These are phyloP conservation scores for Centrocercus urophasianus DNA, from an alignment of 2,113 vertebrate species.

Conservation along the genomic window DNA sequence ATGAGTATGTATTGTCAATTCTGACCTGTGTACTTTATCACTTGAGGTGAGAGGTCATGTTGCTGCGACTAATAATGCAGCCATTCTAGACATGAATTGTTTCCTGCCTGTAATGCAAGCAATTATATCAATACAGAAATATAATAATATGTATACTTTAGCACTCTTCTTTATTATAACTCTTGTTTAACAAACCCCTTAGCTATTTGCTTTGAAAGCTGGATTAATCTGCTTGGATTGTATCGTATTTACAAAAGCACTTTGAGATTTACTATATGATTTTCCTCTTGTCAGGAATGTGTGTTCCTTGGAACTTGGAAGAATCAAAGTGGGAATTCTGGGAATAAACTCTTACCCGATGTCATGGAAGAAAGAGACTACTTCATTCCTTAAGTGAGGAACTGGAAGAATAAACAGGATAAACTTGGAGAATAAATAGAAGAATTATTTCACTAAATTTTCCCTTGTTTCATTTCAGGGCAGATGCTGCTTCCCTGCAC, in stretches of 20 bases:
- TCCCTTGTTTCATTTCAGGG: not conserved
- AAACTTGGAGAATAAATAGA: not conserved
- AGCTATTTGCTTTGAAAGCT: constrained; percentile 56
- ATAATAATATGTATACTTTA: not conserved
- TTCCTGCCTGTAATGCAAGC: constrained; percentile 60
- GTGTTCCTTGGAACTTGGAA: constrained; percentile 17
- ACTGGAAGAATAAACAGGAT: not conserved
- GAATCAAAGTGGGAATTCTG: constrained; percentile 46
- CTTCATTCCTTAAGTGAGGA: constrained; percentile 11
- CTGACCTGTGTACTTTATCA: constrained; percentile 84
- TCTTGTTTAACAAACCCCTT: constrained; percentile 49
- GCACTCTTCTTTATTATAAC: constrained; percentile 27
- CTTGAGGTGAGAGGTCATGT: constrained; percentile 77
- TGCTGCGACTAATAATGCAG: constrained; percentile 76
- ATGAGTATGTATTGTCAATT: constrained; percentile 84
- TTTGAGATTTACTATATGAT: constrained; percentile 44
- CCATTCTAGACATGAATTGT: constrained; percentile 68
- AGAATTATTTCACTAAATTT: not conserved
- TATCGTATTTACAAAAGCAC: constrained; percentile 57
- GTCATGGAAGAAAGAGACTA: not conserved
- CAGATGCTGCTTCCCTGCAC: not conserved
- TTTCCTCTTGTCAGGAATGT: constrained; percentile 38
- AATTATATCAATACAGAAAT: not conserved
- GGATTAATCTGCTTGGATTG: constrained; percentile 56
- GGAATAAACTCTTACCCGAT: not conserved